Base-by-base conservation (phyloP, 2,113 vertebrate genomes). In the Erpornis zantholeuca region DNA sequence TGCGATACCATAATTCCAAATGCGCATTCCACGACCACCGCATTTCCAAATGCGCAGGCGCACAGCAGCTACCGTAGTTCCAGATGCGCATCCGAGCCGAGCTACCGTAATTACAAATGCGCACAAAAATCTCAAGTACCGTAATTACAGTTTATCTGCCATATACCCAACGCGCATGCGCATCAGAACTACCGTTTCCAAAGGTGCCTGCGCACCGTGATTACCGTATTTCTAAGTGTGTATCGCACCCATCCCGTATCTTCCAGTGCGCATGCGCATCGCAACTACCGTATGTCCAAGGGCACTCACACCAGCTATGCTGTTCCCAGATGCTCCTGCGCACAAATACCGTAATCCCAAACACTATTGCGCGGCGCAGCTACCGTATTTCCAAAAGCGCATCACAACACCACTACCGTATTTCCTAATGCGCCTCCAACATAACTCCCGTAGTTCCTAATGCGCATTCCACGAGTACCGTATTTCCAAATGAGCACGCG, bases 201-300 rank as follows among this genome's bases (percentile, higher is more conserved):
- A 40, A 11, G 1, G 42, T 10, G 5, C 24, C 6, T 38, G 70
- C 12, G 52, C 10, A 15, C 12, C 29, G 11, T 6, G 5, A 3
- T 7, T 66, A 57, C 70, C 61, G 61, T 76, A 76, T 1, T 50
- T 75, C 4, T 5, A 7, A 15, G 40, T 5, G n/a, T 22, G 15
- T 7, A 23, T 15, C 5, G n/a, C n/a, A 4, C 12, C 2, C 4
- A 0, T 0, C 0, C 3, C 2, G 3, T 10, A 1, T 4, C 28
- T 24, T 24, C 15, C 5, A n/a, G 6, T 1, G 42, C 1, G 42
- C 60, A 49, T 45, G 49, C 47, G 68, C 68, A 12, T 3, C 4
- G 4, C 9, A 4, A 3, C 18, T 15, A 14, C 49, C 14, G 47
- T 53, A 45, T 16, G 44, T 31, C 1, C 31, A 11, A 6, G 1